phyloP scores from a whole-genome alignment of 1,140 invertebrate species.

The Heliothis subflexa region DNA sequence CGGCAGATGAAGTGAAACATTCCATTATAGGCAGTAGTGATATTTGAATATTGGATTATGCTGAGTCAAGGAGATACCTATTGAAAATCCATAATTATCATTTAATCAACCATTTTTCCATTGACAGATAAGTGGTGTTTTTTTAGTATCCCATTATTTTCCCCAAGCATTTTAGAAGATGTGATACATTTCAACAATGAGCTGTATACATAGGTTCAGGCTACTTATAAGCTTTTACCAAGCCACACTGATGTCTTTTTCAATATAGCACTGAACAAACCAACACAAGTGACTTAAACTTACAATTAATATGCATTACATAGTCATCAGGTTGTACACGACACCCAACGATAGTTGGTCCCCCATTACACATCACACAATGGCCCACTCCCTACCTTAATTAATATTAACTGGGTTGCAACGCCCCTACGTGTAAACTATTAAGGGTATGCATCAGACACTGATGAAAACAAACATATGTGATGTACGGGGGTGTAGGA shows the following conservation, averaged over 20 bases:
- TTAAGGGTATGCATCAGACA: constrained; percentile 74
- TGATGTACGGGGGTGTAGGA: constrained; percentile 54
- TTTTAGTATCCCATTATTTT: too few species aligned
- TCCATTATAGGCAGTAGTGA: too few species aligned
- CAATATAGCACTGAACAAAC: neutral
- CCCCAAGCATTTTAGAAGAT: too few species aligned
- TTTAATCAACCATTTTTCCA: too few species aligned
- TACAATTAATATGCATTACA: constrained; percentile 47
- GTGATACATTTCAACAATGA: too few species aligned
- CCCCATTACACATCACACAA: constrained; percentile 75
- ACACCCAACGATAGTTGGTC: constrained; percentile 62
- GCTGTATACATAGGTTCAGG: too few species aligned
- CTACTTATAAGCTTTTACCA: neutral
- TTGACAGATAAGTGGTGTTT: too few species aligned
- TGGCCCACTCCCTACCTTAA: constrained; percentile 71
- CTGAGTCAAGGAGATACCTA: too few species aligned
- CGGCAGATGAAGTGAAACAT: too few species aligned
- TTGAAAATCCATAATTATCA: too few species aligned
- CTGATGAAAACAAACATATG: constrained; percentile 73
- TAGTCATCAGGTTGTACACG: constrained; percentile 42
- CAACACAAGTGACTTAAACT: constrained; percentile 10
- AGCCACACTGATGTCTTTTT: neutral
- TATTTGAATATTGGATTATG: too few species aligned
- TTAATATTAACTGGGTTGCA: constrained; percentile 82
- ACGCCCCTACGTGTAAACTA: constrained; percentile 75